Conservation (phyloP, 2,888 invertebrate genomes). For the Neoascia interrupta region DNA sequence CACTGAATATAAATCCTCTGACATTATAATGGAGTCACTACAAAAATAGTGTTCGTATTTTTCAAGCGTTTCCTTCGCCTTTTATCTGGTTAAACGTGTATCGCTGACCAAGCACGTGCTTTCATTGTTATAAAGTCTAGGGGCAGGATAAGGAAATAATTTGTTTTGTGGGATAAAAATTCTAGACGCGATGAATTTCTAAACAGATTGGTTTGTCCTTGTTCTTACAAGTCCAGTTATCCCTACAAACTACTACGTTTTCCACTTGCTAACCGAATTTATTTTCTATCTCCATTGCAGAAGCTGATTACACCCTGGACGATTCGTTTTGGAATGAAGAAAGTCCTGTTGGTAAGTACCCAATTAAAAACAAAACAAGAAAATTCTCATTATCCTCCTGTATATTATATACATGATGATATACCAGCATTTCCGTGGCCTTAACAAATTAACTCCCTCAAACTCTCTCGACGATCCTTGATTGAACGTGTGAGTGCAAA, state of each 20-base stretch:
- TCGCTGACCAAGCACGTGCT: conserved; percentile 56
- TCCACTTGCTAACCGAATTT: conserved; percentile 3
- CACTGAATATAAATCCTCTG: too few relatives aligned
- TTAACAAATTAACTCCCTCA: background rate
- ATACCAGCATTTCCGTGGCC: too few relatives aligned
- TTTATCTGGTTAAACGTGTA: conserved; percentile 51
- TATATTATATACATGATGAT: background rate
- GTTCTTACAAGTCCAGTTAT: too few relatives aligned
- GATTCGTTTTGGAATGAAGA: conserved; percentile 96
- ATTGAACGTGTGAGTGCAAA: background rate
- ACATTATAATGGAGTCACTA: conserved; percentile 31
- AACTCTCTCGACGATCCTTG: too few relatives aligned
- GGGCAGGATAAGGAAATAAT: conserved; percentile 39
- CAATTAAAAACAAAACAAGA: conserved; percentile 15
- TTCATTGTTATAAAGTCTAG: conserved; percentile 32
- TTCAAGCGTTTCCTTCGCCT: conserved; percentile 11
- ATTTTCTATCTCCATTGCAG: conserved; percentile 83
- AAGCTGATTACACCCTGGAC: conserved; percentile 95
- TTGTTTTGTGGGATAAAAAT: conserved; percentile 27
- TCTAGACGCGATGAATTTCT: conserved; percentile 13
- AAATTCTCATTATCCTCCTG: background rate
- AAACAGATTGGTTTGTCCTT: background rate
- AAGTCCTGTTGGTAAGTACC: conserved; percentile 91
- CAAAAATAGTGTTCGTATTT: conserved; percentile 21
- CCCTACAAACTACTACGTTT: background rate